Evolutionary conservation across 2,113 vertebrate species (phyloP), one percentile per base, ranked within the genome.

Genomic region (Neogale vison): DNA sequence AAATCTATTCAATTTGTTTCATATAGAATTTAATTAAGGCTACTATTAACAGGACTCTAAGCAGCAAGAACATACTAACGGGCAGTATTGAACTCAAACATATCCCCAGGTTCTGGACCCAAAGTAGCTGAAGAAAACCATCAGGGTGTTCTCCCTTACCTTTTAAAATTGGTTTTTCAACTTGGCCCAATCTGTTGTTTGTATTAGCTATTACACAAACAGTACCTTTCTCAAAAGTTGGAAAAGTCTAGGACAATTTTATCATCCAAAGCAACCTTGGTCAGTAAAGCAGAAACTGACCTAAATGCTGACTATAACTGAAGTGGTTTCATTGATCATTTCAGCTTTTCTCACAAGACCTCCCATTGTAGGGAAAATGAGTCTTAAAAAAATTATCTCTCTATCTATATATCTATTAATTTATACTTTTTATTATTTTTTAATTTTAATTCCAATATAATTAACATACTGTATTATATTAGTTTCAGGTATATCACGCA

Each of bases 281-380:
- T 42, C 65, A 87, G 61, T 50, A 47, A 76, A 92, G 29, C 15
- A 65, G 36, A 86, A 24, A 31, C 80, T 96, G 67, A 93, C n/a
- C 45, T 65, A 14, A 90, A 90, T 90, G 42, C 7, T 65, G 55
- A 88, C 57, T 83, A 4, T 57, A 63, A 4, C 10, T 71, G 26
- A 88, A 39, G 45, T 6, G n/a, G 23, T 95, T 97, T 89, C 69
- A 96, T 45, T 94, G 93, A 87, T 76, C 11, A 82, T 29, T 67
- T 82, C 34, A 79, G 13, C 65, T 84, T 85, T 97, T 50, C 45
- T 95, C 92, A 80, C 69, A 14, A 39, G 17, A 50, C 80, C 39
- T 45, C 74, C 47, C 14, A 45, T 69, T 71, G 67, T 50, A 59
- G 6, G 59, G 39, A 76, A 84, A 95, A 93, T 88, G 20, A 86